Conservation (phyloP, 64 coral and sea anemone genomes). For the Stichodactyla helianthus region DNA sequence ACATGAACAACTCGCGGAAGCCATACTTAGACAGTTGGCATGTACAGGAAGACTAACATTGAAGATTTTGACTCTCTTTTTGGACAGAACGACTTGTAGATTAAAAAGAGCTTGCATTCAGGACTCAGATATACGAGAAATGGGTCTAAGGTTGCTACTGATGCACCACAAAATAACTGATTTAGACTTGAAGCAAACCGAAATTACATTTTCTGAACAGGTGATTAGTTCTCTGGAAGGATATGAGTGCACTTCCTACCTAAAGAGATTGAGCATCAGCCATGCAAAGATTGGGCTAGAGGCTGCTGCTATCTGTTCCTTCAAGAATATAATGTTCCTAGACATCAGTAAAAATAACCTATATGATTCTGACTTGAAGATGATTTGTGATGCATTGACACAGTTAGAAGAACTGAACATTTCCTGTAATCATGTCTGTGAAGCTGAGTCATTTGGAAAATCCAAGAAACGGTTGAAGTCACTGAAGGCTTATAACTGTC, state of each 20-base stretch:
- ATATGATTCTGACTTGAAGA: slow-evolving; percentile 32
- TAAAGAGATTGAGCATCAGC: slow-evolving; percentile 62
- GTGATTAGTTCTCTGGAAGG: slow-evolving; percentile 31
- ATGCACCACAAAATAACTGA: slow-evolving; percentile 54
- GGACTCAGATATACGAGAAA: slow-evolving; percentile 42
- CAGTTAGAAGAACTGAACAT: slow-evolving; percentile 68
- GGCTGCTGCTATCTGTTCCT: slow-evolving; percentile 21
- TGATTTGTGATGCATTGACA: slow-evolving; percentile 30
- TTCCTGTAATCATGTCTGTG: slow-evolving; percentile 51
- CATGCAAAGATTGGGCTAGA: slow-evolving; percentile 29
- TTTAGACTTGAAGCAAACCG: slow-evolving; percentile 38
- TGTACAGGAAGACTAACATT: slow-evolving; percentile 30
- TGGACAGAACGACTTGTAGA: slow-evolving; percentile 46
- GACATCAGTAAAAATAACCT: slow-evolving; percentile 61
- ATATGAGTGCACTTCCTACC: slow-evolving; percentile 30
- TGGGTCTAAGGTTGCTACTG: slow-evolving; percentile 36
- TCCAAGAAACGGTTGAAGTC: slow-evolving; percentile 49
- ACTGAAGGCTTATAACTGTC: slow-evolving; percentile 62
- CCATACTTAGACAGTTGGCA: slow-evolving; percentile 45
- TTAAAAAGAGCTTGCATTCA: slow-evolving; percentile 40
- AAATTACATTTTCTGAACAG: slow-evolving; percentile 43
- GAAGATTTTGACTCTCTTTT: slow-evolving; percentile 57
- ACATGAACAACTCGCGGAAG: slow-evolving; percentile 68
- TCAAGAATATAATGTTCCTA: slow-evolving; percentile 53
- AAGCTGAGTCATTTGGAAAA: slow-evolving; percentile 54